Evolutionary conservation across 2,113 vertebrate genomes (phyloP).

Genomic region (Acanthisitta chloris): DNA sequence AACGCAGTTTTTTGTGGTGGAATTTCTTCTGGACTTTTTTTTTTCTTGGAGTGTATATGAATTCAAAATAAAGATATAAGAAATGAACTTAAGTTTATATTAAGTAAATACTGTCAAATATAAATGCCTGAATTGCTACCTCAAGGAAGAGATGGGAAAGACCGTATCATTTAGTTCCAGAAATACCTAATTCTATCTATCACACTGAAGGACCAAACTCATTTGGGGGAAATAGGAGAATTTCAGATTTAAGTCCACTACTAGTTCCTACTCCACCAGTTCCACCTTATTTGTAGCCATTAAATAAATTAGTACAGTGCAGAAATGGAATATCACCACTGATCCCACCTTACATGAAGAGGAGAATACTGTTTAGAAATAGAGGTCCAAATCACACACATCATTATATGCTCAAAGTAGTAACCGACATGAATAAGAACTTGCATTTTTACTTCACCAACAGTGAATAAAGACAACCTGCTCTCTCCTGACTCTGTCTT

Average conservation of each 20-base stretch:
- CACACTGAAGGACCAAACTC: not conserved
- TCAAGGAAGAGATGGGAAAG: conserved; percentile 20
- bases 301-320: conserved; percentile 44
- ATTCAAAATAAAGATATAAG: conserved; percentile 36
- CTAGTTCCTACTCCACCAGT: not conserved
- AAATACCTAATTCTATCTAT: not conserved
- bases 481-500: not conserved
- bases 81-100: conserved; percentile 18
- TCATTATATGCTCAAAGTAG: not conserved
- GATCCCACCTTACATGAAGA: not conserved
- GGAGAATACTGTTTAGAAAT: conserved; percentile 27
- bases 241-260: conserved; percentile 6
- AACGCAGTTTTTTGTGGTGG: conserved; percentile 53
- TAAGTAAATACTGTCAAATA: conserved; percentile 48
- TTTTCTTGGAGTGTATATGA: conserved; percentile 4
- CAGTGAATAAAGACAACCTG: not conserved
- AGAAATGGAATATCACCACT: conserved; percentile 23
- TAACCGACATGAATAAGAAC: not conserved
- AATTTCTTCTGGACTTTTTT: not conserved
- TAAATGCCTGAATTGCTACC: conserved; percentile 43
- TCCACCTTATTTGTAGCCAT: conserved; percentile 11
- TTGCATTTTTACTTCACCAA: not conserved
- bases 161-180: not conserved
- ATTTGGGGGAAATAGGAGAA: not conserved
- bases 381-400: not conserved